Evolutionary conservation across 2,888 invertebrate species (phyloP).

Genomic region (Agrotis ipsilon): DNA sequence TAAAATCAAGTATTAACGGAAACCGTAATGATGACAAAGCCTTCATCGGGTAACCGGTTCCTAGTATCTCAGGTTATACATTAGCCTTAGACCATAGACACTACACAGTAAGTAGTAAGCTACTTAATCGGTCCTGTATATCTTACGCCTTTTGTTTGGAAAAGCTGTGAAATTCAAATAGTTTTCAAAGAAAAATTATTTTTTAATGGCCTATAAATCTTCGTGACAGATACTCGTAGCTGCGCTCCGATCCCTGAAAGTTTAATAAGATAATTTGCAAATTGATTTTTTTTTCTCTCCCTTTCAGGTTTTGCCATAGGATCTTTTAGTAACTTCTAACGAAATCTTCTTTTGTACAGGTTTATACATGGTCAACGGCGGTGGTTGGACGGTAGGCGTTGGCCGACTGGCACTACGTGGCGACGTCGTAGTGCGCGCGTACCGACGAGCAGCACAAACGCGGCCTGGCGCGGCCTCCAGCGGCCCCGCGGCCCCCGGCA

Average conservation of each 20-base stretch:
- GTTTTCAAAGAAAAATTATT: no score
- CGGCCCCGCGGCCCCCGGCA: not conserved
- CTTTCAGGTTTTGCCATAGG: not conserved
- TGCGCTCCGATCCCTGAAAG: no score
- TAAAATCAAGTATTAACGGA: slow-evolving; percentile 23
- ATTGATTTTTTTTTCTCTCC: no score
- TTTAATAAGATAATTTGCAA: no score
- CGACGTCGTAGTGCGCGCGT: slow-evolving; percentile 97
- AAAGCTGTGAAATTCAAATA: not conserved
- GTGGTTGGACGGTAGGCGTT: slow-evolving; percentile 92
- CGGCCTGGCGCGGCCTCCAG: slow-evolving; percentile 49
- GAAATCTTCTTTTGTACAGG: slow-evolving; percentile 79
- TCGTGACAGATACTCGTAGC: no score
- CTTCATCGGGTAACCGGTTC: slow-evolving; percentile 25
- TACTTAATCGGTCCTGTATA: slow-evolving; percentile 7
- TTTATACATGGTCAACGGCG: slow-evolving; percentile 93
- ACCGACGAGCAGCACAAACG: slow-evolving; percentile 92
- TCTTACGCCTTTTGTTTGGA: slow-evolving; percentile 1
- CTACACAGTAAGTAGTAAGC: slow-evolving; percentile 8
- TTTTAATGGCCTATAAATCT: no score
- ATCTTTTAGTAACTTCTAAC: not conserved
- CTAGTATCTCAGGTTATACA: not conserved
- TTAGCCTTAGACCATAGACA: slow-evolving; percentile 1
- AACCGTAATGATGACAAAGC: slow-evolving; percentile 7
- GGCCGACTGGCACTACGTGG: slow-evolving; percentile 94